A percentile compares a stretch with the other conserved stretches of the same genome.
Conservation (phyloP, 1,140 invertebrate genomes). For the Bombus cullumanus region DNA sequence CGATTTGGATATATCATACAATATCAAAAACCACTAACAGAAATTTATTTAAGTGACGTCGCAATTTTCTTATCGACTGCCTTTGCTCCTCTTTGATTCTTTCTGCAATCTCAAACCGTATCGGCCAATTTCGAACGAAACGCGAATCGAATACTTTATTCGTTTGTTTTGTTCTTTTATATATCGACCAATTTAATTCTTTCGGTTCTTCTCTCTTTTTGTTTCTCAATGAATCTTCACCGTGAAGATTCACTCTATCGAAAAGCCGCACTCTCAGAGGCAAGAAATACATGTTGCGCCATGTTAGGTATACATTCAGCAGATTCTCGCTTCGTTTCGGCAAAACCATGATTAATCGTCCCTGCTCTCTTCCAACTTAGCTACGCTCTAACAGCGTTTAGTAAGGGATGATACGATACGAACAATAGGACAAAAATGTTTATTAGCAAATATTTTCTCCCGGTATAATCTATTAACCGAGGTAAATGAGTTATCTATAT, state of each 20-base stretch:
- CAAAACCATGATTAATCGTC: slow-evolving; percentile 19
- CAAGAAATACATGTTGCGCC: slow-evolving; percentile 39
- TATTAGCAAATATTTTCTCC: neutral
- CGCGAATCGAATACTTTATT: slow-evolving; percentile 4
- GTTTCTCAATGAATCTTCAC: slow-evolving; percentile 3
- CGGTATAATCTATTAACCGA: neutral
- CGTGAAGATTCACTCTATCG: slow-evolving; percentile 40
- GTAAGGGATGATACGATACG: neutral
- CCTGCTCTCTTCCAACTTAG: neutral
- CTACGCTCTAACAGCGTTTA: neutral
- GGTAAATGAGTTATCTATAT: neutral
- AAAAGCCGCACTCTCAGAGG: neutral
- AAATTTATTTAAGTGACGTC: neutral
- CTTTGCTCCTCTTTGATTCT: neutral
- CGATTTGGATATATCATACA: neutral
- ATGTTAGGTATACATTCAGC: neutral
- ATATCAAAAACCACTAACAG: neutral
- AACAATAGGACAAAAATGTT: neutral
- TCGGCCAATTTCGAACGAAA: slow-evolving; percentile 33
- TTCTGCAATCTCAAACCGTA: slow-evolving; percentile 30
- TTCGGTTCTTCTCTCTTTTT: neutral
- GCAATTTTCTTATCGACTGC: slow-evolving; percentile 15
- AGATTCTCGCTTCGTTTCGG: slow-evolving; percentile 18
- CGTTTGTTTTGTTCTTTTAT: neutral
- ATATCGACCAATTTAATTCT: neutral